phyloP scores from a whole-genome alignment of 2,888 invertebrate genomes.

The Oasisia sp. region DNA sequence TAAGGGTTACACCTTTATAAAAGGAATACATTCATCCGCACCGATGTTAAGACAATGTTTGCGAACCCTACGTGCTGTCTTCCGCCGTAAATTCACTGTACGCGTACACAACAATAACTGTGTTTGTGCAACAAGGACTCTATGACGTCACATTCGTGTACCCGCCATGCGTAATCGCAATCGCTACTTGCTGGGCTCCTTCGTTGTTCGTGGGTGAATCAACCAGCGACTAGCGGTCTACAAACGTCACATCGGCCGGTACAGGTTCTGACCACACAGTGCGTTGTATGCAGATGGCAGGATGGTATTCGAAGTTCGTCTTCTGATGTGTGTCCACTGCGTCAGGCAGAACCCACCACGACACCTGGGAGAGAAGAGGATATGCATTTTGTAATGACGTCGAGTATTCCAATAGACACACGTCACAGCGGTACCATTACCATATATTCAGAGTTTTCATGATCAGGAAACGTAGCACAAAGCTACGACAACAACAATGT shows the following conservation, averaged over 20 bases:
- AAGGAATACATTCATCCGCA: not conserved
- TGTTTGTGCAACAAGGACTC: not conserved
- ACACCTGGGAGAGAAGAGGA: not conserved
- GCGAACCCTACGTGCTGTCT: not conserved
- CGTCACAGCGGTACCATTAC: not conserved
- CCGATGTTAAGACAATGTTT: not conserved
- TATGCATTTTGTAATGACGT: not conserved
- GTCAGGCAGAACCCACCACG: not conserved
- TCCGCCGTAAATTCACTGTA: not conserved
- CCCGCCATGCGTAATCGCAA: not conserved
- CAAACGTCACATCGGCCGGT: not conserved
- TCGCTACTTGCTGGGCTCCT: not conserved
- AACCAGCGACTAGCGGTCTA: not conserved
- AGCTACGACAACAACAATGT: not conserved
- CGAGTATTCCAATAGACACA: not conserved
- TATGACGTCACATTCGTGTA: not conserved
- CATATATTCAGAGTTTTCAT: not conserved
- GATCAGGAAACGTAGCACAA: not conserved
- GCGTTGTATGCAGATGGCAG: not conserved
- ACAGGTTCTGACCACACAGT: not conserved
- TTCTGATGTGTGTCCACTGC: not conserved
- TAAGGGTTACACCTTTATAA: not conserved
- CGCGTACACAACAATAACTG: not conserved
- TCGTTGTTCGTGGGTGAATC: not conserved
- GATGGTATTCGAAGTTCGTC: not conserved